Evolutionary conservation across 2,888 invertebrate genomes (phyloP).

Genomic region (Hoplodrina blanda): DNA sequence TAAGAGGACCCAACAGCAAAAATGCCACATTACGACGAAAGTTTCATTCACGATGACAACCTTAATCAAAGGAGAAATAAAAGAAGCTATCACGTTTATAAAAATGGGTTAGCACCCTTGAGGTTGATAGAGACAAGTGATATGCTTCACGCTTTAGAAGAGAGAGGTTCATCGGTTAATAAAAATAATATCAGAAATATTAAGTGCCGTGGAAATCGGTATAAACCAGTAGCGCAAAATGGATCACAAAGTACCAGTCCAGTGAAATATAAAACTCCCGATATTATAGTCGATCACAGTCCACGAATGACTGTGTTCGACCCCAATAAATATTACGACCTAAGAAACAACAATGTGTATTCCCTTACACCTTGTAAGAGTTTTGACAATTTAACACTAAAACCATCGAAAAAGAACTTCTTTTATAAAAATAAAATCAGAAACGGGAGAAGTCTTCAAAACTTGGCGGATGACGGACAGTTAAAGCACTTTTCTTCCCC

Average conservation of each 20-base stretch:
- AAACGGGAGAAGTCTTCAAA: conserved; percentile 84
- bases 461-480: conserved; percentile 81
- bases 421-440: conserved; percentile 73
- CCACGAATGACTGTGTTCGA: conserved; percentile 84
- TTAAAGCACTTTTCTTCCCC: conserved; percentile 83
- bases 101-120: conserved; percentile 83
- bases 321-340: conserved; percentile 81
- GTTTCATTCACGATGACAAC: conserved; percentile 87
- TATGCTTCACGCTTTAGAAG: conserved; percentile 81
- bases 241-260: conserved; percentile 62
- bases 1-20: conserved; percentile 52
- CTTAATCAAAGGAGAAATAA: conserved; percentile 88
- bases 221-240: conserved; percentile 73
- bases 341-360: conserved; percentile 83
- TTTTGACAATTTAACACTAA: conserved; percentile 86
- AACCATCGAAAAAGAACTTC: conserved; percentile 72
- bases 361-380: conserved; percentile 85
- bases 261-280: conserved; percentile 77
- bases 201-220: conserved; percentile 80
- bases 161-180: conserved; percentile 82
- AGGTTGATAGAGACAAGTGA: conserved; percentile 79
- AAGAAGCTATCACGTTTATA: conserved; percentile 88
- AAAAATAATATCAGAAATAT: conserved; percentile 86
- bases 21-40: conserved; percentile 90
- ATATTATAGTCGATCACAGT: conserved; percentile 82